phyloP scores from a whole-genome alignment of 2,888 invertebrate species.

The Tipula unca region DNA sequence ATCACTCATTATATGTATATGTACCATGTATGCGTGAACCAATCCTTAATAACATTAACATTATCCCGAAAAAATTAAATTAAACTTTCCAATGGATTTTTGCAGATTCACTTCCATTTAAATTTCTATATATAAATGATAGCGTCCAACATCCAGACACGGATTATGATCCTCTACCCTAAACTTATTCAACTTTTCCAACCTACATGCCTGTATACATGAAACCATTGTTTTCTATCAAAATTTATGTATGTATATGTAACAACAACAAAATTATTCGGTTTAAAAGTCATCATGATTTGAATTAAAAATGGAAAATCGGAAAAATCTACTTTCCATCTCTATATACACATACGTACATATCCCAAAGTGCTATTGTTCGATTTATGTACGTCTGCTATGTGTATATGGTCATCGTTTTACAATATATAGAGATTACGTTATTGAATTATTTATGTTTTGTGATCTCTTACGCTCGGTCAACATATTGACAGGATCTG shows the following conservation, averaged over 20 bases:
- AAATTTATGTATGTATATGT: background rate
- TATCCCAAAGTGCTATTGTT: background rate
- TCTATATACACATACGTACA: background rate
- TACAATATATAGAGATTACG: background rate
- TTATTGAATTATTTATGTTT: background rate
- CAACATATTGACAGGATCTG: background rate
- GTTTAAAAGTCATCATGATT: background rate
- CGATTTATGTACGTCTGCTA: background rate
- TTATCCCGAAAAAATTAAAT: background rate
- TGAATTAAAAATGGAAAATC: background rate
- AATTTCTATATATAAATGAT: background rate
- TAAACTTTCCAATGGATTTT: background rate
- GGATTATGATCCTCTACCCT: background rate
- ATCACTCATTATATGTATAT: too few relatives aligned
- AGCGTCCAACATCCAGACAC: background rate
- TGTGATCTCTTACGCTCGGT: background rate
- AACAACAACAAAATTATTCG: background rate
- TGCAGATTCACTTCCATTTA: background rate
- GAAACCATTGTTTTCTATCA: background rate
- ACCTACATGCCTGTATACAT: background rate
- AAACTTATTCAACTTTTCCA: background rate
- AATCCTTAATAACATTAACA: background rate
- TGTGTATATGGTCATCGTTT: background rate
- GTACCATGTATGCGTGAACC: too few relatives aligned
- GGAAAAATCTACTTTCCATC: background rate